Evolutionary conservation across 2,113 vertebrate genomes (phyloP).

Genomic region (Ceuthmochares aereus): DNA sequence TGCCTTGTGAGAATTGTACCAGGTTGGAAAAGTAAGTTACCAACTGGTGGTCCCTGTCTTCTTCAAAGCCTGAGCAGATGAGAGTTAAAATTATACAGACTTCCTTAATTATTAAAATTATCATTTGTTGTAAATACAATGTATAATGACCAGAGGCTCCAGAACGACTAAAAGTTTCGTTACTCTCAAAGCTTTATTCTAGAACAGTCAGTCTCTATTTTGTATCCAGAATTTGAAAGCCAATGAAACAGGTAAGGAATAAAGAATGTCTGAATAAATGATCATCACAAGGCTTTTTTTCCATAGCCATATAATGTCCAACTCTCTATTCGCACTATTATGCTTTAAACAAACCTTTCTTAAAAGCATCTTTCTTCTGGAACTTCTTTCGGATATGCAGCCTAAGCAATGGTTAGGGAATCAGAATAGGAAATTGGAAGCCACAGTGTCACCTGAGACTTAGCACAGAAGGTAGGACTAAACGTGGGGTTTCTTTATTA

Average conservation of each 20-base stretch:
- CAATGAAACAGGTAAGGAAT: not conserved
- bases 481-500: accelerated
- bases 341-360: not conserved
- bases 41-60: not conserved
- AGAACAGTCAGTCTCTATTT: not conserved
- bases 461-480: not conserved
- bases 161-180: not conserved
- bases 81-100: not conserved
- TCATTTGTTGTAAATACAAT: not conserved
- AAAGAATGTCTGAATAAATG: not conserved
- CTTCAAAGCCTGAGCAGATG: not conserved
- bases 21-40: not conserved
- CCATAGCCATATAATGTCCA: not conserved
- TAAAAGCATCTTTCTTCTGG: not conserved
- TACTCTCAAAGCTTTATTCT: not conserved
- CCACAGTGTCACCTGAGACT: not conserved
- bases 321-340: not conserved
- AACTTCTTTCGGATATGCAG: not conserved
- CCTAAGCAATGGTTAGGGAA: not conserved
- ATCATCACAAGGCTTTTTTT: not conserved
- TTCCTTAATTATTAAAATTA: not conserved
- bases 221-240: not conserved
- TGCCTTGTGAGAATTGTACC: not conserved
- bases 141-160: not conserved
- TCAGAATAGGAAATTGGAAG: not conserved